Evolutionary conservation across 2,113 vertebrate genomes (phyloP), one percentile per base, ranked within the genome.

Genomic region (Sialia sialis): DNA sequence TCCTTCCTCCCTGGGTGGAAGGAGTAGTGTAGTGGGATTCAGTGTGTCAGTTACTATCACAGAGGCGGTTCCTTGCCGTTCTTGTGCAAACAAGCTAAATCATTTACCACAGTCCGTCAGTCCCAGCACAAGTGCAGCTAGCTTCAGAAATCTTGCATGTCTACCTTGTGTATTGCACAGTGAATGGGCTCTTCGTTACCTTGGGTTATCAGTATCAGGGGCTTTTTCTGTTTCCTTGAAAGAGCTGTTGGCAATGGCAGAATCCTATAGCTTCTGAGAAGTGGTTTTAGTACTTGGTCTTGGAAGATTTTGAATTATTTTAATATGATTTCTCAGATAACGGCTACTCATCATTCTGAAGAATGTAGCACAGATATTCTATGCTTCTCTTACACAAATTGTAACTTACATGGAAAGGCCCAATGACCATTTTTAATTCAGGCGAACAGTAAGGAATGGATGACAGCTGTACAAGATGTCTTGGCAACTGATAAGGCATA

Each of bases 311-410:
- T 82, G 16, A 49, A 41, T 69, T 13, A 5, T 59, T 90, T 69
- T 51, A 55, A 38, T 41, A 46, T 9, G 10, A 11, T 60, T 89
- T 89, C 66, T 86, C 26, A 36, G 41, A 16, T 46, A 52, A 48
- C 38, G 0, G 0, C 17, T 2, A 1, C 3, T 64, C 17, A 10
- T 66, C 10, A 78, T 74, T 19, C 36, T 83, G 30, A 76, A 48
- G 19, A 83, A 52, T 11, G 6, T n/a, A 64, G 60, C 11, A 16
- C 10, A 25, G 36, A 22, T 41, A 44, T 16, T 34, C 58, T 63
- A 8, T 17, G 8, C 10, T 75, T 79, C 32, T 39, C 17, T 77
- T 27, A 72, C 3, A 54, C 18, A 52, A 88, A 10, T 20, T 54
- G 5, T 52, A 43, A 43, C 5, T 83, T 79, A 5, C 0, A 4